Base-by-base conservation (phyloP, 2,113 vertebrate species). In the Gymnarchus niloticus region DNA sequence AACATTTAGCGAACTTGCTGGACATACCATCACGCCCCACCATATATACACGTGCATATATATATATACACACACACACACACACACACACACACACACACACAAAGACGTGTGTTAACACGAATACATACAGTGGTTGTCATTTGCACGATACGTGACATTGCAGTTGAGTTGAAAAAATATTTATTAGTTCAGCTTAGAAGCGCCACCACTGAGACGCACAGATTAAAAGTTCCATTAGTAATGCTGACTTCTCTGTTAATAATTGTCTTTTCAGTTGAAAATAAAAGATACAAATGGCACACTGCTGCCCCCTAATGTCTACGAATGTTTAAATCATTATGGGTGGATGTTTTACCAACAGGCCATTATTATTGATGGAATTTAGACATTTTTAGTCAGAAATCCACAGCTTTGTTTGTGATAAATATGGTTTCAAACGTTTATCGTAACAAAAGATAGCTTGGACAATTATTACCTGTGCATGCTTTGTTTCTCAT, bases 301-400 rank as follows among this genome's bases (percentile, higher is more conserved):
- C 80, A 54, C 51, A 56, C 5, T 82, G 12, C 49, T 82, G 80
- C 80, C 80, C 54, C 12, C 80, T 82, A 82, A 82, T 82, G 80
- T 28, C 56, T 82, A 73, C 33, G 65, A 37, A 73, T 73, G 33
- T 7, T 41, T 37, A 73, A 73, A 37, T 73, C 65, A 73, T 73
- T 73, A 3, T 41, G 14, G 65, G 3, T 17, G 4, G 41, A 28
- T 17, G 3, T 73, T 73, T 33, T 10, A 69, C 59, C 59, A 65
- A 65, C 10, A 28, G 59, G 25, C 25, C 33, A 69, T 25, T 33
- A 14, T 69, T 69, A 37, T 37, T 6, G 61, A 41, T 41, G 14
- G n/a, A n/a, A n/a, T n/a, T n/a, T n/a, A n/a, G n/a, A n/a, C n/a
- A n/a, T 33, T 69, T 5, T 73, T 73, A 37, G 41, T 3, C 41